A percentile compares a stretch with the other conserved stretches of the same genome.
phyloP scores from a whole-genome alignment of 2,113 vertebrate species.

The Athene noctua region DNA sequence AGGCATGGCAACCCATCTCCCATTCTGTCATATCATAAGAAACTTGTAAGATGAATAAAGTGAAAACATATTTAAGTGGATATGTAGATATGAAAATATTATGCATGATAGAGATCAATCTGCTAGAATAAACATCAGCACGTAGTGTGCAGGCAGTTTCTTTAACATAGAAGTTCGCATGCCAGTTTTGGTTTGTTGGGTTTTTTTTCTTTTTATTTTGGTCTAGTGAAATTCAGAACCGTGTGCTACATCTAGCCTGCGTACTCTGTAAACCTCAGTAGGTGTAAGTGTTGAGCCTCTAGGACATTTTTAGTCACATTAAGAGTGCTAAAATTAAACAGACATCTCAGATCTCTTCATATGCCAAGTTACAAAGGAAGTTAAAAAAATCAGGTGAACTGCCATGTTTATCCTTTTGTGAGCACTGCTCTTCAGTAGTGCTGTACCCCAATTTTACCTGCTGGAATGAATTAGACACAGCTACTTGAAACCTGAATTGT shows the following conservation, averaged over 20 bases:
- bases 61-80: neutral
- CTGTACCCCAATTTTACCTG: neutral
- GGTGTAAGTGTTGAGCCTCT: neutral
- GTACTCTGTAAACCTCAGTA: neutral
- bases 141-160: neutral
- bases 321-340: neutral
- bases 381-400: neutral
- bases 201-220: neutral
- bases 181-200: neutral
- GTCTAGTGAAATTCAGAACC: neutral
- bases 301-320: neutral
- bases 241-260: neutral
- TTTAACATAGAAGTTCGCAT: neutral
- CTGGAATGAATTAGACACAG: neutral
- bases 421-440: neutral
- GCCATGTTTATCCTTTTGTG: neutral
- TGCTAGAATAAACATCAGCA: conserved; percentile 12
- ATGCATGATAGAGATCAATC: neutral
- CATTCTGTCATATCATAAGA: neutral
- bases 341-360: neutral
- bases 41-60: neutral
- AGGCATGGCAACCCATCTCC: neutral
- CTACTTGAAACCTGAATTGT: neutral
- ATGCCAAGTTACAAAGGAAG: neutral
- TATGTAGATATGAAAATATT: neutral